These are phyloP conservation scores for Microctonus hyperodae DNA, from an alignment of 2,888 invertebrate genomes.

Conservation along the genomic window DNA sequence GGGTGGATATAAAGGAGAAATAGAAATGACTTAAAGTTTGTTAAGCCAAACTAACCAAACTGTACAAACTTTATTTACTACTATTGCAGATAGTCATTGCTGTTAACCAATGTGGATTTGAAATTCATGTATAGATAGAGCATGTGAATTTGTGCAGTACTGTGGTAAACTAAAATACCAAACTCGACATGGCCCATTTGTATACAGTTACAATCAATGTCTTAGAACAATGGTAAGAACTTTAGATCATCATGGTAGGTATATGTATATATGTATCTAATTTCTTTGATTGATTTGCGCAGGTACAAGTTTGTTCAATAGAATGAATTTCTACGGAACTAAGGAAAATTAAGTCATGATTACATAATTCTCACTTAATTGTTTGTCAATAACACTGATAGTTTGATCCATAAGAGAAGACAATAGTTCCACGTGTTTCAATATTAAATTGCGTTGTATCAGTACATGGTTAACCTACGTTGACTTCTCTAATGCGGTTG, in stretches of 20 bases:
- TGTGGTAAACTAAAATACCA: background rate
- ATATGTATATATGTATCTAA: no score
- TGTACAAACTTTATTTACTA: background rate
- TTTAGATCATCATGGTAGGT: no score
- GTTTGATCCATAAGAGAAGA: no score
- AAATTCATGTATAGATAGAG: background rate
- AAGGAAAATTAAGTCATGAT: no score
- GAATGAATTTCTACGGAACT: no score
- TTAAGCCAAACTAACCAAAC: background rate
- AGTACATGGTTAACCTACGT: background rate
- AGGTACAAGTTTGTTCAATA: no score
- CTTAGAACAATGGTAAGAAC: no score
- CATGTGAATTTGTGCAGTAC: background rate
- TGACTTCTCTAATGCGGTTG: constrained; percentile 2
- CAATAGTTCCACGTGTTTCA: background rate
- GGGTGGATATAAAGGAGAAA: background rate
- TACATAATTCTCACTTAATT: no score
- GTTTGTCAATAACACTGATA: no score
- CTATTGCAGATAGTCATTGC: background rate
- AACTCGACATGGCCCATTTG: background rate
- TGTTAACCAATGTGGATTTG: background rate
- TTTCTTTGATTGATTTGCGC: no score
- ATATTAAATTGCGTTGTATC: no score
- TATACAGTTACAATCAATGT: background rate
- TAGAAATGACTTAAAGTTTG: background rate